Percentiles rank a stretch among this genome's conserved stretches.
phyloP scores from a whole-genome alignment of 2,888 invertebrate genomes.

The Leptopilina drosophilae region DNA sequence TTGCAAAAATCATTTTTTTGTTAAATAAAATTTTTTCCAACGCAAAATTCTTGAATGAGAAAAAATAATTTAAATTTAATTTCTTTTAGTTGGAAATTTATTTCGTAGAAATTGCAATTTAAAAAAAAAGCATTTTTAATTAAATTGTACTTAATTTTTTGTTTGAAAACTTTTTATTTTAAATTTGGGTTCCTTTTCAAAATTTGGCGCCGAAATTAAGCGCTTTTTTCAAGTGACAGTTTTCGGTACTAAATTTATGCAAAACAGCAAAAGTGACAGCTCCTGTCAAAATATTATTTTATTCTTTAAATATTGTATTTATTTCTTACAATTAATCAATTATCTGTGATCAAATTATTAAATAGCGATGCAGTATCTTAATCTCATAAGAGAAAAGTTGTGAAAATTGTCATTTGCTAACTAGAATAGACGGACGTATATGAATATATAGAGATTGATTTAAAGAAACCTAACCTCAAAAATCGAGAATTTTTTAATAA shows the following conservation, averaged over 20 bases:
- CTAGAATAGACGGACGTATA: not conserved
- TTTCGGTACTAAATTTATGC: not conserved
- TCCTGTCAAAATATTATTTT: not conserved
- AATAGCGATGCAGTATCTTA: not conserved
- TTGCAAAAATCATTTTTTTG: no score
- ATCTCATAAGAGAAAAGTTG: not conserved
- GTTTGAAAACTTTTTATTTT: not conserved
- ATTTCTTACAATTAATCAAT: not conserved
- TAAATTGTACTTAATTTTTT: no score
- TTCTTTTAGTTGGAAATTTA: no score
- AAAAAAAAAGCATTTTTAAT: no score
- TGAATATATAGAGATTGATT: not conserved
- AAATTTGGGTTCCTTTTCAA: no score
- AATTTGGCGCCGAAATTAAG: no score
- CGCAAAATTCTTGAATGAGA: no score
- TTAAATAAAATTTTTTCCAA: no score
- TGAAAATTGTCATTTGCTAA: not conserved
- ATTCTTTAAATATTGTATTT: not conserved
- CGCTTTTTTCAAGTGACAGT: not conserved
- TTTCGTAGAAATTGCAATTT: no score
- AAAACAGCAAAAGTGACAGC: not conserved
- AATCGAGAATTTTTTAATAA: not conserved
- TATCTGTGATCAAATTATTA: not conserved
- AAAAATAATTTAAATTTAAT: no score
- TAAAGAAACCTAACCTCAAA: not conserved